These are phyloP conservation scores for Cataglyphis altisquamis DNA, from an alignment of 2,888 invertebrate genomes.

Conservation along the genomic window DNA sequence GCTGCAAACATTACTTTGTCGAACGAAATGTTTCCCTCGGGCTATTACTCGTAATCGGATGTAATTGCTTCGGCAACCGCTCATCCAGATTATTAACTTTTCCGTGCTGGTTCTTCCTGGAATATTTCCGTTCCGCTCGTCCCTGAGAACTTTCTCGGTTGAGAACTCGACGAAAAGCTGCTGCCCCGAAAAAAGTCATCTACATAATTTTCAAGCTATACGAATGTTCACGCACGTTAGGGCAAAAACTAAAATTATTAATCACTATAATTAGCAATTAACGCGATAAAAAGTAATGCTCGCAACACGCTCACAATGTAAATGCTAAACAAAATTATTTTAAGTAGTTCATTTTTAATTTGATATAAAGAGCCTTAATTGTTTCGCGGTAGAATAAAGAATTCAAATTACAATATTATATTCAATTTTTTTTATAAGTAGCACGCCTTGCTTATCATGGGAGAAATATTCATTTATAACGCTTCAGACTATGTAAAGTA, in stretches of 20 bases:
- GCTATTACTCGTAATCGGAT: conserved; percentile 38
- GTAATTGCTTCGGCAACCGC: conserved; percentile 67
- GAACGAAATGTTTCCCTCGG: conserved; percentile 69
- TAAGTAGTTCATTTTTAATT: not conserved
- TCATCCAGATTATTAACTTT: conserved; percentile 34
- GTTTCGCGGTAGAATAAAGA: not conserved
- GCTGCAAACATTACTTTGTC: conserved; percentile 81
- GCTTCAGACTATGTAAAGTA: conserved; percentile 4
- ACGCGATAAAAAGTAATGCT: not conserved
- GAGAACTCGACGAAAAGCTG: not conserved
- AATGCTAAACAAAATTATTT: not conserved
- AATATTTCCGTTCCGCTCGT: not conserved
- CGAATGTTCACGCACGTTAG: not conserved
- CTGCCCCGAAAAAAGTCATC: not conserved
- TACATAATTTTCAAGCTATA: not conserved
- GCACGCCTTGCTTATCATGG: not conserved
- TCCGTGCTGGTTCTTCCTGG: not conserved
- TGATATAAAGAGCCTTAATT: not conserved
- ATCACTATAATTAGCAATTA: conserved; percentile 20
- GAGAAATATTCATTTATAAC: conserved; percentile 64
- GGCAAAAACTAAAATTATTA: not conserved
- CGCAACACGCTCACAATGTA: not conserved
- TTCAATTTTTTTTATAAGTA: not conserved
- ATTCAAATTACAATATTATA: not conserved
- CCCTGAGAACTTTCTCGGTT: not conserved